Percentiles rank a stretch among this genome's conserved stretches.
These are phyloP conservation scores for Amblyraja radiata DNA, from an alignment of 2,797 vertebrate genomes.

Conservation along the genomic window DNA sequence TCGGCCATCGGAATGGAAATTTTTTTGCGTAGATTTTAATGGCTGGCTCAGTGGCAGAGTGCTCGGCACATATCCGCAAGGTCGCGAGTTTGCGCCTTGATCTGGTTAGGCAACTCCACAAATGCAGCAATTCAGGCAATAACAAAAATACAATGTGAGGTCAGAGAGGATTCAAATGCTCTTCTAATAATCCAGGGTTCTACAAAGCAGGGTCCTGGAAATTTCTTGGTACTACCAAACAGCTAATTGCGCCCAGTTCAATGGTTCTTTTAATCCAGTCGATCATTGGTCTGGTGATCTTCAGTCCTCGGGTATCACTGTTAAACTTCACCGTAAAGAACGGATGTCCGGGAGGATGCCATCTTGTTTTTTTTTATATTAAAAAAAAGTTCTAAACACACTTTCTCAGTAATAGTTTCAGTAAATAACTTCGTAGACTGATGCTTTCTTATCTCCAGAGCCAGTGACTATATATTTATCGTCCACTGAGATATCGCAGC, in stretches of 20 bases:
- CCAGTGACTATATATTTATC: conserved; percentile 78
- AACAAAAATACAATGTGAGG: conserved; percentile 49
- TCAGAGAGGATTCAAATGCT: conserved; percentile 47
- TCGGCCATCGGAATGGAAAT: too few species aligned
- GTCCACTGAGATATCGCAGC: conserved; percentile 77
- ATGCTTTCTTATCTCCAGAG: conserved; percentile 76
- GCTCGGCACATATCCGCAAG: too few species aligned
- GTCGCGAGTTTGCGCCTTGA: too few species aligned
- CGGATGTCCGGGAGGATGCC: background rate
- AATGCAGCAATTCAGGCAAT: conserved; percentile 50
- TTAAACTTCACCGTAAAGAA: background rate
- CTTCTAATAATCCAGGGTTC: conserved; percentile 46
- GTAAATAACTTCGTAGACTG: conserved; percentile 79
- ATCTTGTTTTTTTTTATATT: conserved; percentile 43
- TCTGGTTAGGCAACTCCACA: conserved; percentile 53
- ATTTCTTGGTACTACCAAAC: conserved; percentile 34
- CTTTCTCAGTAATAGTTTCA: conserved; percentile 50
- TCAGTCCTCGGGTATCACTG: background rate
- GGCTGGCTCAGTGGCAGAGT: too few species aligned
- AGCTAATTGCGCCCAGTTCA: conserved; percentile 19
- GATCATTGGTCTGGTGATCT: conserved; percentile 20
- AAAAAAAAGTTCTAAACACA: conserved; percentile 23
- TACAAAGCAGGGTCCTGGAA: conserved; percentile 33
- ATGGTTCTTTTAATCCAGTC: conserved; percentile 30
- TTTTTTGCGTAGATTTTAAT: too few species aligned